Percentiles rank a stretch among this genome's conserved stretches.
Evolutionary conservation across 2,797 vertebrate species (phyloP).

Genomic region (Micrastur ruficollis): DNA sequence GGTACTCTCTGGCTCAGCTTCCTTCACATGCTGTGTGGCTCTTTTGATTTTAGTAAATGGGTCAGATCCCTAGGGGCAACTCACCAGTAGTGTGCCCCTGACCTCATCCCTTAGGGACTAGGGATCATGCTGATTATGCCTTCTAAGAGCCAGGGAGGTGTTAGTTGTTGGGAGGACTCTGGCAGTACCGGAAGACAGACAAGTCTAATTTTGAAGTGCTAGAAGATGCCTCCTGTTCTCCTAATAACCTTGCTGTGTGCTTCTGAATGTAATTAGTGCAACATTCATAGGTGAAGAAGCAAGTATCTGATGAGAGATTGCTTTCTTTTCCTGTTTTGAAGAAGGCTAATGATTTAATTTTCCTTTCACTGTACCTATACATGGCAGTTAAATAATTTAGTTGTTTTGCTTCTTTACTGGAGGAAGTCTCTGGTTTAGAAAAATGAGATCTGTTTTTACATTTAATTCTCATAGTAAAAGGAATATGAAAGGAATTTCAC

Average conservation of each 20-base stretch:
- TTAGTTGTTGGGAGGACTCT: neutral
- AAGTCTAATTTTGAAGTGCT: neutral
- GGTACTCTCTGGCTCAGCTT: neutral
- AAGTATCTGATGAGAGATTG: neutral
- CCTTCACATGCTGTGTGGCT: neutral
- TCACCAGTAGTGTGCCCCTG: neutral
- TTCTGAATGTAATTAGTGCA: neutral
- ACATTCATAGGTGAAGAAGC: neutral
- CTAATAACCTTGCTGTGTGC: neutral
- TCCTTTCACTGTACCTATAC: slow-evolving; percentile 12
- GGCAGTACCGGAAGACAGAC: neutral
- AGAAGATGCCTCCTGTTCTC: neutral
- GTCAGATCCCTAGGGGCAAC: neutral
- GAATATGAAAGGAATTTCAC: slow-evolving; percentile 13
- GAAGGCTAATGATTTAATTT: slow-evolving; percentile 44
- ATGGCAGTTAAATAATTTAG: slow-evolving; percentile 39
- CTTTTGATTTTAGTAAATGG: neutral
- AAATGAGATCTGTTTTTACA: neutral
- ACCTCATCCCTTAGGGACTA: neutral
- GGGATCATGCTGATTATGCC: neutral
- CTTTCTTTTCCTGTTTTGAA: slow-evolving; percentile 12
- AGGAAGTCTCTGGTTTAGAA: neutral
- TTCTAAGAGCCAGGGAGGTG: neutral
- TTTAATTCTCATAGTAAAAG: slow-evolving; percentile 25
- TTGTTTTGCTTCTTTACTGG: slow-evolving; percentile 33